Evolutionary conservation across 1,140 invertebrate species (phyloP).

Genomic region (Pseudomyrmex dendroicus): DNA sequence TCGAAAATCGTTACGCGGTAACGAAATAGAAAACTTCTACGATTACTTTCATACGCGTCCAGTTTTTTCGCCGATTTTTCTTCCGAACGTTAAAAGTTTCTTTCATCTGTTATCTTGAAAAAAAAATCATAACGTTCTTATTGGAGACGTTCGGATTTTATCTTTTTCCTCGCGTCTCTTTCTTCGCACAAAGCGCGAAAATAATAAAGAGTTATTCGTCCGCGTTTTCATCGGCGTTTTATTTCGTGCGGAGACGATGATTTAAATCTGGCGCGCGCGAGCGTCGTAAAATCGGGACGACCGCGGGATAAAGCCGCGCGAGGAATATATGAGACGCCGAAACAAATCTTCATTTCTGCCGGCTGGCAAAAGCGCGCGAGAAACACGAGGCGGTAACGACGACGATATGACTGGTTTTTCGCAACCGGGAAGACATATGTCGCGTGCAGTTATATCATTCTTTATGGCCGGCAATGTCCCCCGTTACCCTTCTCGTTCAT

Average conservation of each 20-base stretch:
- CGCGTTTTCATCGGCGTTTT: not conserved
- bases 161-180: not conserved
- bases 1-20: not conserved
- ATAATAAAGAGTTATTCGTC: slow-evolving; percentile 57
- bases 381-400: slow-evolving; percentile 41
- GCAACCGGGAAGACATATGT: slow-evolving; percentile 82
- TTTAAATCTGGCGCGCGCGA: slow-evolving; percentile 52
- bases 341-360: slow-evolving; percentile 83
- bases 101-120: slow-evolving; percentile 7
- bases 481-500: slow-evolving; percentile 77
- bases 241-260: slow-evolving; percentile 25
- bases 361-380: slow-evolving; percentile 33
- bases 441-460: slow-evolving; percentile 84
- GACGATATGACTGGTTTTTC: slow-evolving; percentile 71
- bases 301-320: slow-evolving; percentile 21
- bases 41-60: not conserved
- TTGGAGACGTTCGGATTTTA: not conserved
- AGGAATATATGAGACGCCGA: slow-evolving; percentile 59
- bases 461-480: slow-evolving; percentile 80
- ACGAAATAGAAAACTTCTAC: not conserved
- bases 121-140: not conserved
- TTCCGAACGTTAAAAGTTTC: not conserved
- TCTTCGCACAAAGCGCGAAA: not conserved
- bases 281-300: slow-evolving; percentile 35
- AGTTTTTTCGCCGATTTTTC: slow-evolving; percentile 14